Percentiles rank a stretch among this genome's conserved stretches.
These are phyloP conservation scores for Falco peregrinus DNA, from an alignment of 2,797 vertebrate genomes.

Conservation along the genomic window DNA sequence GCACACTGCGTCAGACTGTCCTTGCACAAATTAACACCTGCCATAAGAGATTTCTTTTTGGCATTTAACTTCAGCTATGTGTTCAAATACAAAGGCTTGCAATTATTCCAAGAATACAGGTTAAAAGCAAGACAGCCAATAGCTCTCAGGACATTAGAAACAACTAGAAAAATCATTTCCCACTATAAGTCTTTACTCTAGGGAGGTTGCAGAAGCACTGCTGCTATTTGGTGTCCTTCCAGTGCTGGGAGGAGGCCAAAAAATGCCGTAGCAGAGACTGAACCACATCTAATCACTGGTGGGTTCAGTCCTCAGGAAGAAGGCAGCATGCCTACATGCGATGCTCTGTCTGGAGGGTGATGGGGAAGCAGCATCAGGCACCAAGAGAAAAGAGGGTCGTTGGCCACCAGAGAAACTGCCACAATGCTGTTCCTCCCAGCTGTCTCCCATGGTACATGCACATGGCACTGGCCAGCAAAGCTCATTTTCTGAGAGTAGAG, in stretches of 20 bases:
- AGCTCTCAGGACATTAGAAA: neutral
- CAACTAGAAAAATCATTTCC: constrained; percentile 7
- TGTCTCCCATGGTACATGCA: neutral
- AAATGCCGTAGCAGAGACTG: neutral
- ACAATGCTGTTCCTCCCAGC: neutral
- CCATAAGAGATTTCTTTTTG: neutral
- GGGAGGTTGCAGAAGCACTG: neutral
- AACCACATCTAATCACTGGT: neutral
- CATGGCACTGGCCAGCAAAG: neutral
- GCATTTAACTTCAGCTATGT: neutral
- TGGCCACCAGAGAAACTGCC: neutral
- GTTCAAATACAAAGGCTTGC: neutral
- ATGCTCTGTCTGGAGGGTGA: neutral
- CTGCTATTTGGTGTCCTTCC: constrained; percentile 29
- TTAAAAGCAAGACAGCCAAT: neutral
- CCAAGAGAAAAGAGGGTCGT: neutral
- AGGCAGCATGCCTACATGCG: neutral
- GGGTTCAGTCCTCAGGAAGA: neutral
- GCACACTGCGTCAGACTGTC: neutral
- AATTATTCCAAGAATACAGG: neutral
- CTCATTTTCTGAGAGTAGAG: neutral
- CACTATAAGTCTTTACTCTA: neutral
- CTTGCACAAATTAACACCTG: neutral
- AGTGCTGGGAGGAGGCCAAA: neutral
- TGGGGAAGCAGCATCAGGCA: neutral